Base-by-base conservation (phyloP, 2,797 vertebrate species). In the Octomys mimax region DNA sequence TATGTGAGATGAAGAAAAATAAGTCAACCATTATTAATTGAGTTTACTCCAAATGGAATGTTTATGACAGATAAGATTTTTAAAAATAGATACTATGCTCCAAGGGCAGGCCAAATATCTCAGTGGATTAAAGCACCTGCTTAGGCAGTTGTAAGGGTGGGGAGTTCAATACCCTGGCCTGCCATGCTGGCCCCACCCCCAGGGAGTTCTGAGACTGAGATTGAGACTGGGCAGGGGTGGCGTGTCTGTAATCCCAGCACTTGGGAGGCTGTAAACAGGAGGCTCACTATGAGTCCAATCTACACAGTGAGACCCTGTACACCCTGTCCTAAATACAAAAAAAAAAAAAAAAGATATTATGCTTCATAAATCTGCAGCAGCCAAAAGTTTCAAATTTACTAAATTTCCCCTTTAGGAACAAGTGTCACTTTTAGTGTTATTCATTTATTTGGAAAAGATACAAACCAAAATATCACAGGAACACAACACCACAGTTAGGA, bases 391-490 rank as follows among this genome's bases (percentile, higher is more conserved):
- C 11, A 28, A 57, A 79, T 75, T 49, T 91, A 57, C 13, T 16
- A 95, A 33, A 68, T 87, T 82, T 92, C 82, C 6, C 5, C 19
- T 42, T 68, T 87, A 49, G 9, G 0, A 54, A 39, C 3, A 83
- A 82, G 70, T 42, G 8, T 1, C 13, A 16, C 54, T 42, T 70
- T 66, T 28, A 62, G 1, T 66, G 1, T 71, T 93, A 75, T n/a
- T 88, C 21, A 26, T 89, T 85, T 79, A 52, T 68, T 7, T 70
- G 18, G 2, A 62, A 93, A 62, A 12, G 2, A 21, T 46, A 21
- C 70, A 96, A 90, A 68, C 6, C 13, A 39, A 61, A 26, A 21
- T 64, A 49, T 94, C 79, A 68, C 90, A 96, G 78, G 28, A 36
- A 52, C 13, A 86, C 28, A 42, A 62, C 54, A 46, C 22, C 79